Conservation (phyloP, 2,797 vertebrate genomes). For the Acrossocheilus wenchowensis region DNA sequence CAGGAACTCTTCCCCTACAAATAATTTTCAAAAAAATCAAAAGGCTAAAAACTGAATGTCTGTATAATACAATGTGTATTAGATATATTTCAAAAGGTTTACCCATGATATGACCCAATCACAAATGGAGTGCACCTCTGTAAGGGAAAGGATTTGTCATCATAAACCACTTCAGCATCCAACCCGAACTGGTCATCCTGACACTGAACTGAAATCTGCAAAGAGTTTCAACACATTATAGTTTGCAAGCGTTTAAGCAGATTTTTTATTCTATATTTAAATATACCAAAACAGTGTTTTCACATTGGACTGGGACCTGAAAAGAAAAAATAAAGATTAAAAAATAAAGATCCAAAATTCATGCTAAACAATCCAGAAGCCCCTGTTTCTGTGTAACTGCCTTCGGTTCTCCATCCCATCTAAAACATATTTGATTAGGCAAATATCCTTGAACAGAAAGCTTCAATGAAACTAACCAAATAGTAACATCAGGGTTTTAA, state of each 20-base stretch:
- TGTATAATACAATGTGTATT: neutral
- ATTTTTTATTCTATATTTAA: neutral
- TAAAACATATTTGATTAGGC: neutral
- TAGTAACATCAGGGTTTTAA: neutral
- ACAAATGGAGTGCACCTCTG: constrained; percentile 36
- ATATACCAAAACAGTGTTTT: constrained; percentile 12
- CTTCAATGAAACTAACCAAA: neutral
- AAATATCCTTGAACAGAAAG: too few relatives aligned
- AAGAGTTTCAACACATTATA: neutral
- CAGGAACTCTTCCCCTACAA: neutral
- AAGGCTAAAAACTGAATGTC: neutral
- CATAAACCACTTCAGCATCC: constrained; percentile 39
- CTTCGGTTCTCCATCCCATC: neutral
- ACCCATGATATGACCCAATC: neutral
- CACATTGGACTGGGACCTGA: constrained; percentile 42
- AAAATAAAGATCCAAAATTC: neutral
- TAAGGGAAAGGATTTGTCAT: neutral
- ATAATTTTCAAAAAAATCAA: neutral
- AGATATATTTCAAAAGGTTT: neutral
- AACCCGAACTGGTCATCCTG: constrained; percentile 49
- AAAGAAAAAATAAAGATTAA: neutral
- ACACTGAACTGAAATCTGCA: constrained; percentile 45
- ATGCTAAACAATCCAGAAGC: neutral
- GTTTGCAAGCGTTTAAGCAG: neutral
- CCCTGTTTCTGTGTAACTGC: neutral